A percentile compares a stretch with the other conserved stretches of the same genome.
phyloP scores from a whole-genome alignment of 2,888 invertebrate species.

The Lathronympha strigana region DNA sequence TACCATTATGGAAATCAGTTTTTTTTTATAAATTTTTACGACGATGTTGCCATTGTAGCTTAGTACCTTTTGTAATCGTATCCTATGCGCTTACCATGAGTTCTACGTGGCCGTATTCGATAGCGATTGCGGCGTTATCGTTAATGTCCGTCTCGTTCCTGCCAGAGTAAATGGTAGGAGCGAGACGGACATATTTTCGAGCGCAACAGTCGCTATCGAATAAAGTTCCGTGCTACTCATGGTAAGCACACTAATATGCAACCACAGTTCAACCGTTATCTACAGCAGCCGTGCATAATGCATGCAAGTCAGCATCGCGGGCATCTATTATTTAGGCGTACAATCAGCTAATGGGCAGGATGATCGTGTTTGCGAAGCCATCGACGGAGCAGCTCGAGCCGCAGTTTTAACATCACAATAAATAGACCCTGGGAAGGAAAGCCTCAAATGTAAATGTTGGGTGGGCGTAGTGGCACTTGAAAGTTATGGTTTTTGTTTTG shows the following conservation, averaged over 20 bases:
- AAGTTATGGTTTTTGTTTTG: background rate
- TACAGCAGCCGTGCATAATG: slow-evolving; percentile 14
- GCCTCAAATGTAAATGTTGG: background rate
- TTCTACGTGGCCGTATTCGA: too few relatives aligned
- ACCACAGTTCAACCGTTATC: too few relatives aligned
- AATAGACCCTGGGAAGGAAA: slow-evolving; percentile 15
- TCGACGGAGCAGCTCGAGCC: slow-evolving; percentile 50
- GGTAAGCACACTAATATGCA: background rate
- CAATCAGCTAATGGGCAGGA: slow-evolving; percentile 70
- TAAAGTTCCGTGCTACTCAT: background rate
- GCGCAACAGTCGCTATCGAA: too few relatives aligned
- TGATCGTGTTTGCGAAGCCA: slow-evolving; percentile 67
- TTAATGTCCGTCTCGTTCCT: too few relatives aligned
- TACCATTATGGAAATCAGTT: too few relatives aligned
- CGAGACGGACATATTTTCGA: too few relatives aligned
- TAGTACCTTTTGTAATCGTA: too few relatives aligned
- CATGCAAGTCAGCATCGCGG: slow-evolving; percentile 18
- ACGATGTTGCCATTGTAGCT: too few relatives aligned
- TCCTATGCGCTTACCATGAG: too few relatives aligned
- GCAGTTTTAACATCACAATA: slow-evolving; percentile 32
- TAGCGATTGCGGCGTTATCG: too few relatives aligned
- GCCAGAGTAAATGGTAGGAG: too few relatives aligned
- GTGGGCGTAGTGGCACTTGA: background rate
- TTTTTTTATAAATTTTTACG: too few relatives aligned
- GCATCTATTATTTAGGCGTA: slow-evolving; percentile 38